Conservation (phyloP, 1,140 invertebrate species). For the Reticulitermes speratus region DNA sequence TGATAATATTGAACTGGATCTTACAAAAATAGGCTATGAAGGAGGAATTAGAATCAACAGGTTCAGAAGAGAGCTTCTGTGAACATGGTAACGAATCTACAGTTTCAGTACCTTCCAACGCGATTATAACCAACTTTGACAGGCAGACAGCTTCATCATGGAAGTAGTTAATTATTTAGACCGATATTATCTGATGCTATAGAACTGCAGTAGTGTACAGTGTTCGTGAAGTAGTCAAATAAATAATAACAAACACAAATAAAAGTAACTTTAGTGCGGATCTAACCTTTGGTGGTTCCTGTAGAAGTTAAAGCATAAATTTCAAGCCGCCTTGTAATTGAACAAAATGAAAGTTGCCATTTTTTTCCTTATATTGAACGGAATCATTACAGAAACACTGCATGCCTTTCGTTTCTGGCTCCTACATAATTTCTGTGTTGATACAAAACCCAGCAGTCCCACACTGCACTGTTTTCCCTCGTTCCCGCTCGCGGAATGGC, state of each 20-base stretch:
- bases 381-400: constrained; percentile 11
- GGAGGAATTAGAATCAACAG: too few species aligned
- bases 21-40: too few species aligned
- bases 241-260: background rate
- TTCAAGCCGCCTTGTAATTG: background rate
- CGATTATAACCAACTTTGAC: too few species aligned
- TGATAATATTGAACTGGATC: too few species aligned
- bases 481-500: constrained; percentile 17
- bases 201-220: background rate
- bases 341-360: background rate
- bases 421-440: constrained; percentile 10
- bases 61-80: too few species aligned
- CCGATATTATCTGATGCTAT: background rate
- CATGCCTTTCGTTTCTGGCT: background rate
- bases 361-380: background rate
- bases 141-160: too few species aligned
- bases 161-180: too few species aligned
- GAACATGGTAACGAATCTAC: too few species aligned
- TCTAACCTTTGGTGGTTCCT: background rate
- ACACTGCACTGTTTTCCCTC: background rate
- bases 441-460: constrained; percentile 21
- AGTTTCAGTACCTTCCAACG: too few species aligned
- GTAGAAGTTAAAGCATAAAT: background rate
- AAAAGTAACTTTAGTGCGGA: background rate
- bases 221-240: background rate